Percentiles rank a stretch among this genome's conserved stretches.
Evolutionary conservation across 2,113 vertebrate species (phyloP).

Genomic region (Platichthys stellatus): DNA sequence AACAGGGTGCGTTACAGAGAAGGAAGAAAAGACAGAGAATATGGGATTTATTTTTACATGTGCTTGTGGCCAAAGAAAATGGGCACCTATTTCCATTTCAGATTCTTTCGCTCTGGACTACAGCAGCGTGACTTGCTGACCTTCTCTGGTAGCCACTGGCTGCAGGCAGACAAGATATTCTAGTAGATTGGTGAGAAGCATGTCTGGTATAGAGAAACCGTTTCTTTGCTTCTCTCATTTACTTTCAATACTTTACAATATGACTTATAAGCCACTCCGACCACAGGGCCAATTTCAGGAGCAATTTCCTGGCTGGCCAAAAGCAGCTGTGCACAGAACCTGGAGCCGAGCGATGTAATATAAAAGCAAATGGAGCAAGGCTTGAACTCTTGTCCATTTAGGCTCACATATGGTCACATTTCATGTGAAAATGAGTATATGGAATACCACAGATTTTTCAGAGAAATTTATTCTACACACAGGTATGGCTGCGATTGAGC

Average conservation of each 20-base stretch:
- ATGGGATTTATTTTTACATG: constrained; percentile 48
- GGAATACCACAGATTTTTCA: constrained; percentile 19
- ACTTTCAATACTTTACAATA: constrained; percentile 49
- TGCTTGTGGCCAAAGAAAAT: constrained; percentile 51
- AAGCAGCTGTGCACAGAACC: constrained; percentile 68
- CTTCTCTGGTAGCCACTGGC: constrained; percentile 17
- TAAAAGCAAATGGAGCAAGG: constrained; percentile 57
- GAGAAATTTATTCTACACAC: constrained; percentile 5
- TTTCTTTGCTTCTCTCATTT: constrained; percentile 55
- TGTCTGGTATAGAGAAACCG: constrained; percentile 23
- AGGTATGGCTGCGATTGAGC: background rate
- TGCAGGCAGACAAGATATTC: constrained; percentile 27
- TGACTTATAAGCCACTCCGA: constrained; percentile 57
- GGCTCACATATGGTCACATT: constrained; percentile 42
- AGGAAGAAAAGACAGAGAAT: constrained; percentile 9
- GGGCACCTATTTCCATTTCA: constrained; percentile 37
- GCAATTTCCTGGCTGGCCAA: constrained; percentile 63
- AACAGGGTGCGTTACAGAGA: constrained; percentile 5
- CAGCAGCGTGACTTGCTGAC: constrained; percentile 33
- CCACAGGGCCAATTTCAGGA: constrained; percentile 70
- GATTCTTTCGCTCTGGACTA: constrained; percentile 11
- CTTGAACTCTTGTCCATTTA: constrained; percentile 43
- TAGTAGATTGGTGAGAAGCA: constrained; percentile 14
- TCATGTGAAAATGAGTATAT: constrained; percentile 44
- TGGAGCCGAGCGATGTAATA: constrained; percentile 25